These are phyloP conservation scores for Lerema accius DNA, from an alignment of 1,140 invertebrate genomes.

Conservation along the genomic window DNA sequence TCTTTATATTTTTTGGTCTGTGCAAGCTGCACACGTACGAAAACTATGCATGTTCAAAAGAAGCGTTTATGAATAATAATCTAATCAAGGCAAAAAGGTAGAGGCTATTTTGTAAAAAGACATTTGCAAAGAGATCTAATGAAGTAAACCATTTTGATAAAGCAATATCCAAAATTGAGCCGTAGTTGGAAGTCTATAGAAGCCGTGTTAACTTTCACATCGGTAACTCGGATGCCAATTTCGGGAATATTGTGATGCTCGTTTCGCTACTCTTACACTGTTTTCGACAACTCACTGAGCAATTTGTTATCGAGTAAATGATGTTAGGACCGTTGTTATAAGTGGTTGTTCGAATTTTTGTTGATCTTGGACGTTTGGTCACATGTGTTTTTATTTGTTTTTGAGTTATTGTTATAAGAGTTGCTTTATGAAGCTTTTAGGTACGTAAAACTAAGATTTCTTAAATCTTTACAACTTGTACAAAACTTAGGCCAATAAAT, in stretches of 20 bases:
- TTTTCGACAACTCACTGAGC: conserved; percentile 23
- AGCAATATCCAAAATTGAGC: conserved; percentile 6
- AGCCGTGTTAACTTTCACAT: conserved; percentile 18
- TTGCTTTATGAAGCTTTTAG: too few species aligned
- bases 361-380: neutral
- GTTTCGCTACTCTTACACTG: conserved; percentile 19
- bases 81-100: too few species aligned
- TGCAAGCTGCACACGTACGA: too few species aligned
- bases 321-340: conserved; percentile 10
- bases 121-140: neutral
- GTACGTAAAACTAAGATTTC: too few species aligned
- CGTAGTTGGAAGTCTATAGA: conserved; percentile 2
- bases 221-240: conserved; percentile 16
- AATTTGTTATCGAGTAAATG: conserved; percentile 18
- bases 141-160: neutral
- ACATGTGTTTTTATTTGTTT: neutral
- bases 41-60: too few species aligned
- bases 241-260: conserved; percentile 18
- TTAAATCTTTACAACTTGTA: too few species aligned
- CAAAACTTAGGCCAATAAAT: too few species aligned
- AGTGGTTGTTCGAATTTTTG: neutral
- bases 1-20: too few species aligned
- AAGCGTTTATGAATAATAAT: too few species aligned
- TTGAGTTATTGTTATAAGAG: too few species aligned
- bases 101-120: neutral